Evolutionary conservation across 2,113 vertebrate genomes (phyloP).

Genomic region (Gopherus flavomarginatus): DNA sequence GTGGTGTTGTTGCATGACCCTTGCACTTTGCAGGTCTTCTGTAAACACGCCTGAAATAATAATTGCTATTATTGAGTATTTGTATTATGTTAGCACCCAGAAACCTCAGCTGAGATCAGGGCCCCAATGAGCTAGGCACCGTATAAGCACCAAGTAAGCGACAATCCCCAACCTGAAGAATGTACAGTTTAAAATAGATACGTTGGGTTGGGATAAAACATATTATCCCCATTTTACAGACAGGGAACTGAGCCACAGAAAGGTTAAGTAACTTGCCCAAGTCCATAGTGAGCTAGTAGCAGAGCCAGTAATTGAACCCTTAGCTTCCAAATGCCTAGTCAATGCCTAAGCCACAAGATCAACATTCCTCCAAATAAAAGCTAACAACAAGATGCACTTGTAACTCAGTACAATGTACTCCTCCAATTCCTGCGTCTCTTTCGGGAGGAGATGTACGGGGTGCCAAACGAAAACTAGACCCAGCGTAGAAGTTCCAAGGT

Average conservation of each 20-base stretch:
- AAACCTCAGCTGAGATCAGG: not conserved
- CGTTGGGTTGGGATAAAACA: not conserved
- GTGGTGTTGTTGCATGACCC: not conserved
- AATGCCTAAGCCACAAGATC: not conserved
- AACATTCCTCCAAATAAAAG: not conserved
- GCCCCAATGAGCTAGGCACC: not conserved
- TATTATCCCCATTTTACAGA: too few species aligned
- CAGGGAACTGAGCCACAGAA: too few species aligned
- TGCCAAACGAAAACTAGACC: too few species aligned
- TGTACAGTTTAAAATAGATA: not conserved
- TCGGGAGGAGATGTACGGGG: not conserved
- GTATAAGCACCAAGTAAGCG: not conserved
- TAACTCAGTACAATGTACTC: fast-evolving
- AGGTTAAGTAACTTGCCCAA: too few species aligned
- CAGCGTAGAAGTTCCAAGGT: fast-evolving
- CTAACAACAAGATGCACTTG: not conserved
- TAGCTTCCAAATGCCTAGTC: not conserved
- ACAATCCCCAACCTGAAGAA: not conserved
- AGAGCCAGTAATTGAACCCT: not conserved
- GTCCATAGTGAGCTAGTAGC: too few species aligned
- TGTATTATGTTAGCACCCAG: fast-evolving
- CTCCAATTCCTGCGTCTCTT: not conserved
- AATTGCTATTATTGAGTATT: fast-evolving
- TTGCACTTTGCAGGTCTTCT: not conserved
- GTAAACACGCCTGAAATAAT: not conserved